Base-by-base conservation (phyloP, 2,888 invertebrate species). In the Chrysolina oricalcia region DNA sequence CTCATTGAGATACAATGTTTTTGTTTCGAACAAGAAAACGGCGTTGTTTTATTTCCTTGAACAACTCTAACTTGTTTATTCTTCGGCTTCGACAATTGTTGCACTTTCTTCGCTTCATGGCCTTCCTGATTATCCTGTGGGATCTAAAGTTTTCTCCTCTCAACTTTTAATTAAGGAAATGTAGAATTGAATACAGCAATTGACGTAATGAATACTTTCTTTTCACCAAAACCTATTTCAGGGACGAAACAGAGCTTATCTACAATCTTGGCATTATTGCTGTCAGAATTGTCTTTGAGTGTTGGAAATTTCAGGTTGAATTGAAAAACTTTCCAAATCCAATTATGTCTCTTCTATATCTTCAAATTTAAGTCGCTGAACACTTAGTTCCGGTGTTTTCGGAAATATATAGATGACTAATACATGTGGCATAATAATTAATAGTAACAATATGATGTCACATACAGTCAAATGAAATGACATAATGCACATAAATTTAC, bases 161-260 rank as follows among this genome's bases (percentile, higher is more conserved):
- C 35, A 63, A 17, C 63, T 63, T 63, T 63, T 40, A 63, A 63
- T 63, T 40, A 63, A 63, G 35, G 35, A 40, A 63, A 63, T 63
- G 63, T 63, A 40, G 35, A 63, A 63, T 40, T 17, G 35, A 40
- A 35, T 17, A 63, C 35, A 17, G 50, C 5, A n/a, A 40, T 40
- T 40, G 63, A 17, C 40, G 63, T 63, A 17, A 63, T n/a, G 3
- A 17, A 40, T 27, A 8, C 63, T 10, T 4, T 0, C 53, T 21
- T 53, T 0, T 19, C 8, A 53, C 53, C 19, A 11, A 21, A 53
- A 53, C 53, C 53, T 53, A 21, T 13, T 53, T 13, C 21, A 11
- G 11, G 63, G 40, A 17, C 15, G 35, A 63, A 63, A 63, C 63
- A 63, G 35, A 35, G 35, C 5, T 15, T 53, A 13, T 53, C 53